These are phyloP conservation scores for Calameuta filiformis DNA, from an alignment of 2,888 invertebrate genomes.

Conservation along the genomic window DNA sequence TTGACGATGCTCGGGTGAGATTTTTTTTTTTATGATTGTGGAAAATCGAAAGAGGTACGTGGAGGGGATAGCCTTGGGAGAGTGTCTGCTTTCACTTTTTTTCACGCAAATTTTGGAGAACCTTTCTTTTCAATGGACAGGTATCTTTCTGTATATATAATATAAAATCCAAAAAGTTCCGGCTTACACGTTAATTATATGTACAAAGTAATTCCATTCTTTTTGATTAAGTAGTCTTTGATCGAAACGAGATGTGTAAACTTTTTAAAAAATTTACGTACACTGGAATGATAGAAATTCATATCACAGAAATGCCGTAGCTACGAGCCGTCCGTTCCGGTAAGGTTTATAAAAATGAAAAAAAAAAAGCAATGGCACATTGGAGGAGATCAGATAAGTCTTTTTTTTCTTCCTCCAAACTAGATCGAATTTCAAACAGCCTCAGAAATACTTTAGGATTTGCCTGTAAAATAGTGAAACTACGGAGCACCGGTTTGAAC, in stretches of 20 bases:
- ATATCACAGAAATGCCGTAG: constrained; percentile 41
- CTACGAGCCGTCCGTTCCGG: neutral
- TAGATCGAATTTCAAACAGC: neutral
- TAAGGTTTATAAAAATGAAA: neutral
- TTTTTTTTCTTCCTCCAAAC: neutral
- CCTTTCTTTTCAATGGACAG: neutral
- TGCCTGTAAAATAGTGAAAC: neutral
- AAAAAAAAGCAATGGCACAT: neutral
- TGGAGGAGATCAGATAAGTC: neutral
- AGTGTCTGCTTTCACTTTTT: neutral
- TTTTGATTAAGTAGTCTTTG: constrained; percentile 37
- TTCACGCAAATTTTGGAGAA: neutral
- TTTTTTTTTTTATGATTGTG: constrained; percentile 12
- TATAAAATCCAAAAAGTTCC: neutral
- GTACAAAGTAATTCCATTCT: constrained; percentile 22
- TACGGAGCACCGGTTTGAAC: neutral
- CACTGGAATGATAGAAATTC: constrained; percentile 43
- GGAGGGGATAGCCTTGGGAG: neutral
- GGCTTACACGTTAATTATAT: constrained; percentile 11
- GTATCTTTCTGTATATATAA: neutral
- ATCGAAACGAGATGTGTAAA: constrained; percentile 27
- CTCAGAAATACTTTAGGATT: neutral
- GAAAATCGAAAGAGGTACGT: constrained; percentile 15
- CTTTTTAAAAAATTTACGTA: constrained; percentile 26
- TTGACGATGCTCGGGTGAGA: neutral